Percentiles rank a stretch among this genome's conserved stretches.
Evolutionary conservation across 2,797 vertebrate species (phyloP).

Genomic region (Enteromius unitaeniatus): DNA sequence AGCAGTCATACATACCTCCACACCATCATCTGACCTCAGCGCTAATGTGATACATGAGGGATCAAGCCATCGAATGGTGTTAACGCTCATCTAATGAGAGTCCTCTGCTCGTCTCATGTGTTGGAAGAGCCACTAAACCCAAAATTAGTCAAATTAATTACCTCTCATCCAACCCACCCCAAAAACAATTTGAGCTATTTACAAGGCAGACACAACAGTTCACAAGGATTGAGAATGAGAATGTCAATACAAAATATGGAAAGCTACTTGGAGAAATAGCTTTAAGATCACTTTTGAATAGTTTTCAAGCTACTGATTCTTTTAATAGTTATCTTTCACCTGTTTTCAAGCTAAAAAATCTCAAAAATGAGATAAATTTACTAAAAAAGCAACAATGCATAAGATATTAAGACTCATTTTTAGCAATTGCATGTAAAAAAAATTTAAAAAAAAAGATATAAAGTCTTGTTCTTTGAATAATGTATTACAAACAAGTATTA

Average conservation of each 20-base stretch:
- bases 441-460: neutral
- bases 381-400: neutral
- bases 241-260: neutral
- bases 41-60: constrained; percentile 38
- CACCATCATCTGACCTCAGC: constrained; percentile 56
- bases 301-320: neutral
- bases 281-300: neutral
- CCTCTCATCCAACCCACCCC: neutral
- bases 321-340: neutral
- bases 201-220: neutral
- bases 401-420: neutral
- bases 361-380: neutral
- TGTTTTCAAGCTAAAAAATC: neutral
- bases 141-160: constrained; percentile 54
- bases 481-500: neutral
- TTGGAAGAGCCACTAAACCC: constrained; percentile 41
- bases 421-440: too few species aligned
- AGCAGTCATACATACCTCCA: constrained; percentile 61
- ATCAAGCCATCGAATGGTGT: constrained; percentile 26
- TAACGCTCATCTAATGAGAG: constrained; percentile 33
- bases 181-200: neutral
- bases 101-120: constrained; percentile 27
- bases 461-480: neutral
- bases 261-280: neutral
- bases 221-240: neutral